Conservation (phyloP, 2,888 invertebrate genomes). For the Incurvaria masculella region DNA sequence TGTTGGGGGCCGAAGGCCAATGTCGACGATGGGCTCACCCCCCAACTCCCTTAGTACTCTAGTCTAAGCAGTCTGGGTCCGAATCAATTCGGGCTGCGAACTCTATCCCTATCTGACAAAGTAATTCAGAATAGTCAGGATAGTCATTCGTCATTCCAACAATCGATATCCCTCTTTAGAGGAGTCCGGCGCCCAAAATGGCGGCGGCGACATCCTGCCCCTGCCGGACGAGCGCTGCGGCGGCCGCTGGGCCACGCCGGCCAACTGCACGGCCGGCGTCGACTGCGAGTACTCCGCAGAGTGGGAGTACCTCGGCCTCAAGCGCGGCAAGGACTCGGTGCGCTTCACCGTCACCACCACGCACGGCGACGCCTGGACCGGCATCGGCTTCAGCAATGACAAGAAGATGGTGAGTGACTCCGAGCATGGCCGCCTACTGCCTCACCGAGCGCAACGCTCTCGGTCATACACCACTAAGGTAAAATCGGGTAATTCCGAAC, state of each 20-base stretch:
- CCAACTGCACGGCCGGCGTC: constrained; percentile 60
- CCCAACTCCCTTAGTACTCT: too few relatives aligned
- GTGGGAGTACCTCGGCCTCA: constrained; percentile 72
- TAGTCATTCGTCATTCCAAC: too few relatives aligned
- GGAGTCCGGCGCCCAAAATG: too few relatives aligned
- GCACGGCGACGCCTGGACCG: constrained; percentile 82
- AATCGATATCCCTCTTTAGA: too few relatives aligned
- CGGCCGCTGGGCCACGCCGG: constrained; percentile 76
- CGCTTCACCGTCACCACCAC: constrained; percentile 76
- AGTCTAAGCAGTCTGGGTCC: too few relatives aligned
- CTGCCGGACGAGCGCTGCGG: constrained; percentile 60
- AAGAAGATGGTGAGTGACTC: constrained; percentile 69
- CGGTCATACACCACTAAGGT: neutral
- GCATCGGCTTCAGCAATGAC: constrained; percentile 84
- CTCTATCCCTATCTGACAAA: too few relatives aligned
- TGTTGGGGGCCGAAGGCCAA: too few relatives aligned
- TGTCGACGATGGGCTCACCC: too few relatives aligned
- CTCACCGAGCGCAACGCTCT: neutral
- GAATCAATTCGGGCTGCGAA: too few relatives aligned
- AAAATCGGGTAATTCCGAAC: too few relatives aligned
- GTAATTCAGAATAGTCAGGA: too few relatives aligned
- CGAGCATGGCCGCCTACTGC: too few relatives aligned
- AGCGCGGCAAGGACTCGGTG: constrained; percentile 67
- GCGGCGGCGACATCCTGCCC: constrained; percentile 34
- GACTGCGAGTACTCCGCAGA: constrained; percentile 76